Base-by-base conservation (phyloP, 2,113 vertebrate genomes). In the Promerops cafer region DNA sequence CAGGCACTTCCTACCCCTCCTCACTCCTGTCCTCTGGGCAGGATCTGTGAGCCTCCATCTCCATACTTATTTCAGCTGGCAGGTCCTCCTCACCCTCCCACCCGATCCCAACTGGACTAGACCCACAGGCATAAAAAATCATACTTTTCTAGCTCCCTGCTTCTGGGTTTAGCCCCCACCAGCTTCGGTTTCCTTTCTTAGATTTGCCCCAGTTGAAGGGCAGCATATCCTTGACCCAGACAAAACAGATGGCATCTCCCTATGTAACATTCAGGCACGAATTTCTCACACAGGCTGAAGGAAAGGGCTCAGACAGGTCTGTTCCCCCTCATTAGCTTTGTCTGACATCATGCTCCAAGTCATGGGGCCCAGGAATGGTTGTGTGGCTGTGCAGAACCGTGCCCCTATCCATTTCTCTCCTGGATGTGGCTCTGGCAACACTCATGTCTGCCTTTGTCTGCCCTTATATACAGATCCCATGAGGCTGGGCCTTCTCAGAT, bases 281-380 rank as follows among this genome's bases (percentile, higher is more conserved):
- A 60, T 95, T 94, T 85, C 77, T 66, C 0, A 0, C 53, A 37
- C 40, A 85, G 61, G 37, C 59, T 90, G 90, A 91, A 90, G 57
- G 65, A 95, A 70, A 85, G 61, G 85, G 37, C 91, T 96, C 87
- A 95, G 87, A 93, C 84, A 91, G n/a, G 87, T 93, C 90, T 94
- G 84, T 96, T 96, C 87, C 49, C 87, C 78, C 57, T 96, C 93
- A 95, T 97, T 93, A 94, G 24, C 57, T 97, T 84, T 94, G 74
- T 69, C 82, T 82, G 74, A 89, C 87, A 68, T 82, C 21, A n/a
- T 0, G 6, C 87, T 94, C 81, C 82, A 97, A 94, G 84, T 93
- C 92, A 44, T 71, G 92, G 69, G 92, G 90, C 74, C 83, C 44
- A 52, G 78, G 52, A 89, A 68, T 19, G 30, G 30, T 49, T 87